Conservation (phyloP, 2,797 vertebrate species). For the Harpagifer antarcticus region DNA sequence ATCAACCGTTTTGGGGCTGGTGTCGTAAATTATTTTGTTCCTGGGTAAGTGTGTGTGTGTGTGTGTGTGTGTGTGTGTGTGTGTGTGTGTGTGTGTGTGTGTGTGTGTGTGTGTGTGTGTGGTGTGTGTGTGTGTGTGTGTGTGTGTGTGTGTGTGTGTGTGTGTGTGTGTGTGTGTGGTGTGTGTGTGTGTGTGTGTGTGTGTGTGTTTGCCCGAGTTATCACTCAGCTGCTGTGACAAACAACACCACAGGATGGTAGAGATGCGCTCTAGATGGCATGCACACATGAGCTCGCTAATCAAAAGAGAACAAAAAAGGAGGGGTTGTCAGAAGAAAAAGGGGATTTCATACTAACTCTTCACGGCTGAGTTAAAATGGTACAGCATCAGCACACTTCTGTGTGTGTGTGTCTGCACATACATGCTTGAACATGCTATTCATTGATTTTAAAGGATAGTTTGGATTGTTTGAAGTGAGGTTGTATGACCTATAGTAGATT, state of each 20-base stretch:
- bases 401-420: conserved; percentile 6
- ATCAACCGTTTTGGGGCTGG: conserved; percentile 7
- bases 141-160: conserved; percentile 21
- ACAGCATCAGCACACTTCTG: conserved; percentile 15
- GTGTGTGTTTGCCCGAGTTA: conserved; percentile 20
- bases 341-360: conserved; percentile 55
- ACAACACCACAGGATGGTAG: conserved; percentile 41
- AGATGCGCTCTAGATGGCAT: conserved; percentile 56
- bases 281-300: conserved; percentile 46
- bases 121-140: conserved; percentile 12
- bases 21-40: neutral
- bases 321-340: conserved; percentile 23
- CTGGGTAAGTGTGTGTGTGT: conserved; percentile 9
- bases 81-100: conserved; percentile 10
- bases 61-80: conserved; percentile 24
- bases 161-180: conserved; percentile 19
- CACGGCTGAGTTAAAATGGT: conserved; percentile 37
- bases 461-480: too few relatives aligned
- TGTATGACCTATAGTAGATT: too few relatives aligned
- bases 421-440: conserved; percentile 6
- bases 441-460: neutral
- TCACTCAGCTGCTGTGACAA: conserved; percentile 44
- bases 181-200: conserved; percentile 13
- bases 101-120: too few relatives aligned
- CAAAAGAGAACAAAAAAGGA: conserved; percentile 35